Evolutionary conservation across 1,140 invertebrate species (phyloP), one percentile per base, ranked within the genome.

Genomic region (Whitmania pigra): DNA sequence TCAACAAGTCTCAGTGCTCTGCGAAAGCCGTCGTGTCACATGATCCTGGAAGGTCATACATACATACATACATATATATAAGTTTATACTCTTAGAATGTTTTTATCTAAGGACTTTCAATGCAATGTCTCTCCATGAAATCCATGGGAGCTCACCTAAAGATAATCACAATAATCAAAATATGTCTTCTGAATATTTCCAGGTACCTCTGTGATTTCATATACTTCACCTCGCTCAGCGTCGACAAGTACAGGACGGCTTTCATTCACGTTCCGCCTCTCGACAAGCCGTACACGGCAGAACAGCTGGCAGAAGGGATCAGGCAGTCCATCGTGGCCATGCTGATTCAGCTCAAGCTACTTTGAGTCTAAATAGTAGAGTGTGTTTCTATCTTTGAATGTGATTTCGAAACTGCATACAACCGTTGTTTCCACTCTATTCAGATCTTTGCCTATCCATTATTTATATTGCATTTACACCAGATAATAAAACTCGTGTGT

Each of bases 131-230:
- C 31, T 2, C 31, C 31, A 1, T 4, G 9, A 63, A 63, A 11
- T 63, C 18, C 29, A 20, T 63, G 0, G 4, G 57, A 63, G 57
- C 29, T 31, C 20, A 15, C 22, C 22, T 31, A 17, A 63, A 25
- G 29, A 63, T 20, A 2, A n/a, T n/a, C n/a, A 2, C 22, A 18
- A 11, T 63, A 13, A 63, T 63, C 29, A n/a, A 63, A n/a, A 63
- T 25, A 18, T n/a, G 18, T 63, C 29, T 63, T 63, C 57, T 25
- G 29, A n/a, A 27, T 68, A 11, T 36, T 68, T 49, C 71, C 71
- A 83, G 83, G 73, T 86, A 84, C 75, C 77, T 86, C 13, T 86
- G 85, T 77, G 84, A 85, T 73, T 86, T 83, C 76, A 83, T 81
- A 49, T 86, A 81, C 77, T 86, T 81, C 76, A 76, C 78, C 43